Base-by-base conservation (phyloP, 2,888 invertebrate species). In the Torymus aiolomorphi region DNA sequence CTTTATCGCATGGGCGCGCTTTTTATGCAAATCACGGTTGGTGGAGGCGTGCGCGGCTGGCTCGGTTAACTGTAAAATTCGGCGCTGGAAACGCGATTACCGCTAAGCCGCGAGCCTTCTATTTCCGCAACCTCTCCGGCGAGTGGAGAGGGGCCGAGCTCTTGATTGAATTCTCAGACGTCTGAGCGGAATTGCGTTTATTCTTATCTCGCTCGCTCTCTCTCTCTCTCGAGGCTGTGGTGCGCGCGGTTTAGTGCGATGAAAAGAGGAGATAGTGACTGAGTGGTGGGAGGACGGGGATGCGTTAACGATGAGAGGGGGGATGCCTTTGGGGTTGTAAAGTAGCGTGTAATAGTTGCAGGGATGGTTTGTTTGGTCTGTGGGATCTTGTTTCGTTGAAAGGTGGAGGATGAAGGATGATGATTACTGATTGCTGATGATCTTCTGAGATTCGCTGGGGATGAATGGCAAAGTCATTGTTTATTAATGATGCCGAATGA, bases 21-120 rank as follows among this genome's bases (percentile, higher is more conserved):
- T 86, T 84, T 87, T 86, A 88, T 88, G 88, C 85, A 88, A 88
- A 88, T 88, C 76, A 80, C 82, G 80, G 82, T 80, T 82, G 80
- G 49, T 57, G 52, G 76, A 72, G 54, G 80, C 66, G 51, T 57
- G 63, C 20, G 20, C 20, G 20, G 20, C 20, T 24, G 56, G 62
- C 56, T 71, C 70, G 79, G 77, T 78, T 85, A 85, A 84, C 81
- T 84, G 84, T 85, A 84, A 87, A 85, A 84, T 87, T 85, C 83
- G 84, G 75, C 77, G 73, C 42, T 42, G 82, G 84, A 82, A 85
- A 86, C 83, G 83, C 82, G 84, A 84, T 86, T 86, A 85, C 85
- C 8, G 80, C 83, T 67, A 73, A 79, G 63, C 78, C 49, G 71
- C 63, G 57, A 54, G 73, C 72, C 70, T 69, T 76, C 76, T 69